Base-by-base conservation (phyloP, 1,140 invertebrate species). In the Sycobia sp. region DNA sequence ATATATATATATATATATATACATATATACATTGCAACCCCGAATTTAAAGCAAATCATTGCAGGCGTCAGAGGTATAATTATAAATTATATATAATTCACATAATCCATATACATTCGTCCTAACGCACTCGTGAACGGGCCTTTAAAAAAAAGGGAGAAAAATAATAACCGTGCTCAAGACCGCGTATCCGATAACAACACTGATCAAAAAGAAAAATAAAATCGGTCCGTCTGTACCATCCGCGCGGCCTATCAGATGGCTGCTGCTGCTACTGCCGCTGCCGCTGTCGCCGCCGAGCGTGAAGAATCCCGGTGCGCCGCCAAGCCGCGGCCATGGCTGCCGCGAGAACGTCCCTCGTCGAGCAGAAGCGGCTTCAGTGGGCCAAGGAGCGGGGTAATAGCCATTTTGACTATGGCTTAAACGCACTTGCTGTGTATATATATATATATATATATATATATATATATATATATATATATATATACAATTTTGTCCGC, bases 361-460 rank as follows among this genome's bases (percentile, higher is more conserved):
- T 91, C 62, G 88, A 91, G 77, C 86, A 88, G 75, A 91, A 91
- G 76, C 88, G 86, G 76, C 80, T 86, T 62, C 90, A 91, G 82
- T 91, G 90, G 90, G 89, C 88, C 55, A 84, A 81, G 73, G 90
- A 91, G 82, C 85, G 84, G 84, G 89, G 90, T 90, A 20, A 11
- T 9, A n/a, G 36, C 13, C 3, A 11, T 27, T 27, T 43, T 39
- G 23, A 29, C 29, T 39, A 5, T 39, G 10, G n/a, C n/a, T n/a
- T n/a, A n/a, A n/a, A n/a, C n/a, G n/a, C n/a, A n/a, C n/a, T n/a
- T n/a, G n/a, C n/a, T n/a, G n/a, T n/a, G n/a, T n/a, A n/a, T n/a
- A n/a, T n/a, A n/a, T n/a, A 14, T 1, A 2, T 29, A 16, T 29
- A 4, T n/a, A 41, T 41, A n/a, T 18, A 41, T n/a, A 4, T n/a